phyloP scores from a whole-genome alignment of 2,888 invertebrate genomes.

The Dendrolimus pini region DNA sequence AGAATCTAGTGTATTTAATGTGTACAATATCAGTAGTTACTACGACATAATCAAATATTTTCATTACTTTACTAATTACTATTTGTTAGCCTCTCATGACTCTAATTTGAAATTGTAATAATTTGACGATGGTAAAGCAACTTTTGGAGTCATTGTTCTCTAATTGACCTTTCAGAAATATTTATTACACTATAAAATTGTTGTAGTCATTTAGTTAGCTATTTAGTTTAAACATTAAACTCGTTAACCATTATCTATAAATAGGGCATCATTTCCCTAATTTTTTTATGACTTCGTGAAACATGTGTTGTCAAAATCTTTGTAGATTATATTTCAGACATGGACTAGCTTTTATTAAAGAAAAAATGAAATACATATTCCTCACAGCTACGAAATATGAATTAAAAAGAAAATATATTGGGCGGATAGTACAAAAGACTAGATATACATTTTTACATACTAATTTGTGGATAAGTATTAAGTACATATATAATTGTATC shows the following conservation, averaged over 20 bases:
- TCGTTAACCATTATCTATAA: too few species aligned
- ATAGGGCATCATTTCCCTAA: too few species aligned
- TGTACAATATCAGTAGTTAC: not conserved
- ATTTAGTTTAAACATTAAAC: too few species aligned
- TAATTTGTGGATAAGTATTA: not conserved
- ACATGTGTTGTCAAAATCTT: too few species aligned
- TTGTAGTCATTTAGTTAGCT: too few species aligned
- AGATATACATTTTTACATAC: slow-evolving; percentile 4
- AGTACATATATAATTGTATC: not conserved
- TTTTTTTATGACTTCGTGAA: too few species aligned
- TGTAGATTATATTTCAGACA: too few species aligned
- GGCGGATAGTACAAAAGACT: not conserved
- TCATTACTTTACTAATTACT: not conserved
- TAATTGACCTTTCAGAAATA: not conserved
- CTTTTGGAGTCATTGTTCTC: not conserved
- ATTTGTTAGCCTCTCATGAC: not conserved
- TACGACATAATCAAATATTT: not conserved
- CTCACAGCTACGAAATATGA: not conserved
- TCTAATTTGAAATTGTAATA: not conserved
- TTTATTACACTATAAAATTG: not conserved
- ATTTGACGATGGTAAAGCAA: not conserved
- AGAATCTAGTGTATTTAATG: too few species aligned
- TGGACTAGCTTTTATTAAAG: too few species aligned
- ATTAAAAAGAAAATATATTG: not conserved
- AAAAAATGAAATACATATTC: too few species aligned